A percentile compares a stretch with the other conserved stretches of the same genome.
Evolutionary conservation across 92 coral and sea anemone genomes (phyloP).

Genomic region (Blastomussa wellsi): DNA sequence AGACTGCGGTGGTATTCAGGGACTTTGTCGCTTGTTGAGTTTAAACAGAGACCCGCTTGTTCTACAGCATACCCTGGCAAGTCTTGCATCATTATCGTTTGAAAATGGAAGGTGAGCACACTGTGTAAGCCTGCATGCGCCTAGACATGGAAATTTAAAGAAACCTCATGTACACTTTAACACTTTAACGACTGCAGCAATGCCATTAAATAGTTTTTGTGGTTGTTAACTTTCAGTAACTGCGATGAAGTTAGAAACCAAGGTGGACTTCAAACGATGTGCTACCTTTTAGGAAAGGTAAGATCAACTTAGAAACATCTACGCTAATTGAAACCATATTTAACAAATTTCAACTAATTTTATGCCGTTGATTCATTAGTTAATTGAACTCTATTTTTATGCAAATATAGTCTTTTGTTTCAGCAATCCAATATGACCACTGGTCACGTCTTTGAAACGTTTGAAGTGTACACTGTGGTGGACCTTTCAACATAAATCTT

Average conservation of each 20-base stretch:
- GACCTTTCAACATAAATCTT: no score
- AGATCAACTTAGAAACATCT: no score
- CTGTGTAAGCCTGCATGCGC: not conserved
- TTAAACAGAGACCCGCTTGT: conserved; percentile 76
- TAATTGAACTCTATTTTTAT: no score
- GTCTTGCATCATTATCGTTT: conserved; percentile 80
- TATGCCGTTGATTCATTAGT: no score
- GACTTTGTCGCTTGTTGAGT: conserved; percentile 79
- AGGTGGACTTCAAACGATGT: conserved; percentile 85
- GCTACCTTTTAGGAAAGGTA: conserved; percentile 83
- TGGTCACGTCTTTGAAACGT: no score
- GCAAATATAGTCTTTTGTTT: no score
- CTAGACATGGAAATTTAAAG: not conserved
- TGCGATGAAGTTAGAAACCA: conserved; percentile 86
- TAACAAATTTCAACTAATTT: no score
- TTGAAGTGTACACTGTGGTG: no score
- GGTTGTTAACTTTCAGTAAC: conserved; percentile 52
- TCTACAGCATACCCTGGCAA: conserved; percentile 75
- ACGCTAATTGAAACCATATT: no score
- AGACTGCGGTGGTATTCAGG: conserved; percentile 85
- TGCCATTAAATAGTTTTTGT: not conserved
- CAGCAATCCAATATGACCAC: no score
- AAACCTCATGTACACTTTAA: not conserved
- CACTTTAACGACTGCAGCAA: not conserved
- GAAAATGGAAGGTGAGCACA: conserved; percentile 73